Percentiles rank a stretch among this genome's conserved stretches.
These are phyloP conservation scores for Stegastes partitus DNA, from an alignment of 2,113 vertebrate species.

Conservation along the genomic window DNA sequence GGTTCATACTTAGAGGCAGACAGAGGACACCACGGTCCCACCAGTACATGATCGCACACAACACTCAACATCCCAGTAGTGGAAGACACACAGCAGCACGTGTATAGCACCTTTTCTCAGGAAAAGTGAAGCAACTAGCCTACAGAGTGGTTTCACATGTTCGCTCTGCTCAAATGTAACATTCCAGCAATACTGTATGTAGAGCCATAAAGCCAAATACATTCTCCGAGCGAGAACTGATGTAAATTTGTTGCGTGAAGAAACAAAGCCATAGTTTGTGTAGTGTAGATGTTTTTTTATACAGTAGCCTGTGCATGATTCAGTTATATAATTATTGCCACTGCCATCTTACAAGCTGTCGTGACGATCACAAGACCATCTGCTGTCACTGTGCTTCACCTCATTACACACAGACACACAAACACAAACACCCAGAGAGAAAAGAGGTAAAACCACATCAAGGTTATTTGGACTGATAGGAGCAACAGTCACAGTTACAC, in stretches of 20 bases:
- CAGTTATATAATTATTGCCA: conserved; percentile 58
- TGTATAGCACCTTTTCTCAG: conserved; percentile 71
- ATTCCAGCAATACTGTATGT: conserved; percentile 75
- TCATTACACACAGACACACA: conserved; percentile 26
- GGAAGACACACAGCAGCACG: conserved; percentile 30
- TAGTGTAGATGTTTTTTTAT: conserved; percentile 61
- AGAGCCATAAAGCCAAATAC: conserved; percentile 52
- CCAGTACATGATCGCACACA: conserved; percentile 18
- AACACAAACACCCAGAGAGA: conserved; percentile 41
- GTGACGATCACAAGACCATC: conserved; percentile 61
- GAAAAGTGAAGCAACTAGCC: conserved; percentile 60
- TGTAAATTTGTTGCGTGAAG: conserved; percentile 53
- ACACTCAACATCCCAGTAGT: conserved; percentile 13
- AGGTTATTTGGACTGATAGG: conserved; percentile 13
- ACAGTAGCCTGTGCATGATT: conserved; percentile 55
- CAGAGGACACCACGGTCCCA: conserved; percentile 51
- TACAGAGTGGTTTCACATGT: conserved; percentile 27
- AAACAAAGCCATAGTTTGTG: conserved; percentile 71
- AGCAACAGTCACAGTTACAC: conserved; percentile 29
- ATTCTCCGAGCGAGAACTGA: conserved; percentile 43
- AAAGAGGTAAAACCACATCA: conserved; percentile 7
- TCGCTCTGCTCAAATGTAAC: conserved; percentile 44
- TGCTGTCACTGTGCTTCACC: conserved; percentile 57
- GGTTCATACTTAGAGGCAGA: conserved; percentile 72
- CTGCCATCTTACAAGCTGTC: conserved; percentile 64